Base-by-base conservation (phyloP, 2,113 vertebrate species). In the Montifringilla adamsi region DNA sequence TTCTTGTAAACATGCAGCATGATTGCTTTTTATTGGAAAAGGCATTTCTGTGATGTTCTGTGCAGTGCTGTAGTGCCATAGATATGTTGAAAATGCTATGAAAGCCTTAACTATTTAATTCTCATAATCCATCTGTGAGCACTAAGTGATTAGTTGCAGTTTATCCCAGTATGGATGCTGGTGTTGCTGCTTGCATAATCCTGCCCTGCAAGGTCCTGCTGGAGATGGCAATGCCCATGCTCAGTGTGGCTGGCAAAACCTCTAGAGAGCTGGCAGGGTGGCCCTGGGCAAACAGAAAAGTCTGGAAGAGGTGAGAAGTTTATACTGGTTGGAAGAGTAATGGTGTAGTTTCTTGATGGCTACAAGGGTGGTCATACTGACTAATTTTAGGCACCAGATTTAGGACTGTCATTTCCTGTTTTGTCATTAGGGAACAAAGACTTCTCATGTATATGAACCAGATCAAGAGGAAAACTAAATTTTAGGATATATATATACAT, bases 11-110 rank as follows among this genome's bases (percentile, higher is more conserved):
- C 93, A 97, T 92, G 66, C 73, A 84, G 49, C 64, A 78, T 79
- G 96, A 95, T 84, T 95, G 84, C 91, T 93, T 97, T 95, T 87
- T 72, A 60, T 89, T 95, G 94, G 91, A 90, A 90, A 91, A 95
- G 74, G 81, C 91, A 91, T 95, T 95, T 93, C 84, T 95, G 74
- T 0, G 4, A 77, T 83, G 64, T 67, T 90, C 72, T 74, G 46
- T 77, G 86, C 83, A 63, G 55, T 52, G 84, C 76, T 94, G 68
- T 88, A 84, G 64, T 78, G 64, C 76, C 69, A 81, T 60, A 87
- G 70, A 75, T 75, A 78, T 11, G 23, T 49, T 89, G 73, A 77
- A 94, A 89, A 78, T 64, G 46, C 83, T 93, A 20, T 84, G 76
- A 93, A 95, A 93, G 64, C 75, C 77, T 95, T 92, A 96, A 93